These are phyloP conservation scores for Myotis lucifugus DNA, from an alignment of 2,113 vertebrate species.

Conservation along the genomic window DNA sequence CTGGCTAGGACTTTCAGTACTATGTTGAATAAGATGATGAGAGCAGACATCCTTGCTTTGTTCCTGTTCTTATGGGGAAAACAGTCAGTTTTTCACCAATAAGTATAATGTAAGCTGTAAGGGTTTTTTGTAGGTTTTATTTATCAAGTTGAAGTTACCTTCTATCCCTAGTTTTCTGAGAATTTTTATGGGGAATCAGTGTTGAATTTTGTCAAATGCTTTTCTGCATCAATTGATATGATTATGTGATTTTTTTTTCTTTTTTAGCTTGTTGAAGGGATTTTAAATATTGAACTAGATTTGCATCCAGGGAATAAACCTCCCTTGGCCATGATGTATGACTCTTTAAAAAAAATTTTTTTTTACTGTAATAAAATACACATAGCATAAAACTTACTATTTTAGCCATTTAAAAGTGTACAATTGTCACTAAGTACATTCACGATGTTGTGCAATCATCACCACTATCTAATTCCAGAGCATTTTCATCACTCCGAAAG, in stretches of 20 bases:
- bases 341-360: neutral
- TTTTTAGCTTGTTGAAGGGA: neutral
- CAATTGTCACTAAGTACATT: constrained; percentile 4
- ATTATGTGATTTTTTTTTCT: constrained; percentile 34
- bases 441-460: constrained; percentile 23
- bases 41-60: neutral
- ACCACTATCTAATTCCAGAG: constrained; percentile 55
- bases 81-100: neutral
- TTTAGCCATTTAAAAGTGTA: constrained; percentile 39
- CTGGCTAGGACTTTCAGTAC: constrained; percentile 3
- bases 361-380: constrained; percentile 24
- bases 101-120: neutral
- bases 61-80: neutral
- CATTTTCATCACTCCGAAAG: constrained; percentile 40
- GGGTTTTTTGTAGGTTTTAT: constrained; percentile 34
- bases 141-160: constrained; percentile 5
- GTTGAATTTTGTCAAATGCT: neutral
- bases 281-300: constrained; percentile 46
- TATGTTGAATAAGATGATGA: neutral
- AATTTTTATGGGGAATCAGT: neutral
- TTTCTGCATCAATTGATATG: constrained; percentile 20
- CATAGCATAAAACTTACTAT: neutral
- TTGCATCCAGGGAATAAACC: constrained; percentile 32
- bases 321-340: constrained; percentile 4
- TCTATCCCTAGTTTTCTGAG: constrained; percentile 1